Base-by-base conservation (phyloP, 92 coral and sea anemone species). In the Palythoa grandiflora region DNA sequence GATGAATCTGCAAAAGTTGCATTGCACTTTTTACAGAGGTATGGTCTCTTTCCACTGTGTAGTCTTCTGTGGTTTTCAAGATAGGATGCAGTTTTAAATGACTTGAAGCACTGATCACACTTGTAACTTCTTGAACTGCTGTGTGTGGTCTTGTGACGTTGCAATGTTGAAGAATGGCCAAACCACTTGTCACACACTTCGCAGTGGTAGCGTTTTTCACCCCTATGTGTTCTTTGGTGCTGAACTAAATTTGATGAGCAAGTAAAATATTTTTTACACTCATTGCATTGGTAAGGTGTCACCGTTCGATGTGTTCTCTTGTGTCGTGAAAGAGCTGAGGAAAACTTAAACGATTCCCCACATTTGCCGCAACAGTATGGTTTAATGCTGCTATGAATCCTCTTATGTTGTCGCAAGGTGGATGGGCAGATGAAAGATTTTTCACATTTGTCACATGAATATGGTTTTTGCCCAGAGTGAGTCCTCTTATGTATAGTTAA, bases 141-240 rank as follows among this genome's bases (percentile, higher is more conserved):
- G 71, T 63, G 71, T 17, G 35, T 63, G 35, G 7, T 63, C 71
- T 63, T 63, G 37, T 63, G 71, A 28, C 71, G 71, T 16, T 9
- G 28, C 36, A 63, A 63, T 63, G 71, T 63, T 63, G 71, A 63
- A 17, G 71, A 63, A 17, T 63, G 71, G 17, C 71, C 71, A 63
- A 63, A 63, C 71, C 71, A 63, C n/a, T 63, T 63, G 71, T 63
- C 71, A 63, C 71, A 63, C 19, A 63, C 10, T 3, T 63, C 2
- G 71, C 71, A 63, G 71, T 63, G 71, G 37, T 63, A 63, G 28
- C 19, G 71, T 19, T 63, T 63, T 15, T 63, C 71, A 9, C 71
- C 71, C 8, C 10, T 63, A 11, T 63, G 71, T 14, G 71, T 63
- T 63, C 71, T 63, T 63, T 15, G 16, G 6, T 63, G 71, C 10